Evolutionary conservation across 2,888 invertebrate genomes (phyloP), one percentile per base, ranked within the genome.

Genomic region (Cosmia pyralina): DNA sequence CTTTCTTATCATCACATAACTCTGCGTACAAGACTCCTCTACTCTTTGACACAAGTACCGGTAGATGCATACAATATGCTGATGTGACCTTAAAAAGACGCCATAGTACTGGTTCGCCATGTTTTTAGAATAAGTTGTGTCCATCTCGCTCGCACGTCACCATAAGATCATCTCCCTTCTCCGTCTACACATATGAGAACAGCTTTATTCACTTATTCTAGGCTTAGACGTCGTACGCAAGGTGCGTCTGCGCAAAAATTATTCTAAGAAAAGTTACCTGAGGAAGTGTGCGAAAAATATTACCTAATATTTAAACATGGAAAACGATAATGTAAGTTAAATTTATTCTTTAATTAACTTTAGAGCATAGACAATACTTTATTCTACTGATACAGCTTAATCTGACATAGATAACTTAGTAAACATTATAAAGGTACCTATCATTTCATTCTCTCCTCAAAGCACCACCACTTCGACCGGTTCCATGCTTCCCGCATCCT

Each of bases 31-130:
- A n/a, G n/a, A n/a, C n/a, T n/a, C n/a, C n/a, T n/a, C n/a, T n/a
- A n/a, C 22, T 62, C 28, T 52, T 57, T 34, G 13, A 59, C 55
- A 48, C 67, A 68, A 57, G 75, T 66, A 68, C 75, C 52, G 65
- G 64, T 66, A 58, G 11, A 63, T 59, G 38, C 55, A 38, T 48
- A 74, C 58, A 81, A 68, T 85, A 88, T 87, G 85, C 81, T 90
- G 94, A 95, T 95, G 93, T 95, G 95, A 95, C 96, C 96, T 94
- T 95, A 95, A 93, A 94, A 92, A 90, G 88, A 86, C 75, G 76
- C 86, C 82, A 85, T 85, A 78, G 86, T 85, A 89, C 88, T 79
- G 82, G 89, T 88, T 90, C 85, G 85, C 85, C 87, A 88, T 88
- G 88, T 91, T 93, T 73, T 95, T 95, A 96, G 96, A 96, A 96